These are phyloP conservation scores for Bombyx mandarina DNA, from an alignment of 1,140 invertebrate species.

Conservation along the genomic window DNA sequence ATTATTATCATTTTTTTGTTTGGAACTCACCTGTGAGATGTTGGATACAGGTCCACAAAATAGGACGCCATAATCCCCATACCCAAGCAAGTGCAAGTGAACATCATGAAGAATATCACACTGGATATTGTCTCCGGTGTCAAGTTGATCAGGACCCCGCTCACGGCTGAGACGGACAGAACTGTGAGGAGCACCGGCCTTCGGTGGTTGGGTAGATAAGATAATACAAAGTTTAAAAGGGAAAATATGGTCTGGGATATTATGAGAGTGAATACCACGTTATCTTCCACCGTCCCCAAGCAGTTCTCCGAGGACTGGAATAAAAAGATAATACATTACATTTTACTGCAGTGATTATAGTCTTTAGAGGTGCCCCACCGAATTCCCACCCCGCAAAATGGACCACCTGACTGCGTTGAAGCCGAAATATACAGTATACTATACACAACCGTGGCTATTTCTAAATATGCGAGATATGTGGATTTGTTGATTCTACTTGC, in stretches of 20 bases:
- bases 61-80: constrained; percentile 59
- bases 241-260: constrained; percentile 37
- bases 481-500: no score
- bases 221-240: constrained; percentile 48
- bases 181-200: constrained; percentile 33
- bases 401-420: no score
- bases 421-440: no score
- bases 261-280: constrained; percentile 45
- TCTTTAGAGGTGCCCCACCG: no score
- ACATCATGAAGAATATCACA: constrained; percentile 49
- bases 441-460: no score
- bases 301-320: constrained; percentile 40
- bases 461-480: no score
- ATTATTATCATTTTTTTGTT: no score
- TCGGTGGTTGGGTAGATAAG: constrained; percentile 40
- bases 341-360: no score
- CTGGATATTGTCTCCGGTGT: constrained; percentile 52
- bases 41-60: constrained; percentile 58
- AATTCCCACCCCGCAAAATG: no score
- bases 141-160: constrained; percentile 34
- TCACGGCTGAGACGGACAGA: constrained; percentile 35
- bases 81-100: constrained; percentile 47
- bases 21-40: constrained; percentile 44
- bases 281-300: constrained; percentile 37
- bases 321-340: neutral